Base-by-base conservation (phyloP, 2,113 vertebrate genomes). In the Daphoenositta chrysoptera region DNA sequence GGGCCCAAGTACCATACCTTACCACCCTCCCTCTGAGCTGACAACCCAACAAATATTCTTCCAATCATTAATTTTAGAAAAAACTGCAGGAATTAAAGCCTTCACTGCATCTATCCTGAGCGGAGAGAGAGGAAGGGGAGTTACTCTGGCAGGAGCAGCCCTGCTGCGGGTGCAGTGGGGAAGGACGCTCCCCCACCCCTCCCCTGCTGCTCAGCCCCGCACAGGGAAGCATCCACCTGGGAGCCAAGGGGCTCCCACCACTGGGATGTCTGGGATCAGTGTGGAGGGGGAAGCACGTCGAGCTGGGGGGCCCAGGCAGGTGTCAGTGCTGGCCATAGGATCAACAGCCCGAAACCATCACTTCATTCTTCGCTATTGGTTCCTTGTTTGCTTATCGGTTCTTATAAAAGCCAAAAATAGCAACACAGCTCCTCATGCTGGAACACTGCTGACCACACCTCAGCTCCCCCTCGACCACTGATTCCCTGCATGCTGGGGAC, bases 181-280 rank as follows among this genome's bases (percentile, higher is more conserved):
- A n/a, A 40, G 54, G 19, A 83, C 7, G 2, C 39, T 47, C 22
- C 23, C 12, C 31, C 27, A 8, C 2, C 35, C 27, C 28, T 48
- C 18, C 60, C 13, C 48, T 50, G n/a, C n/a, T n/a, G n/a, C n/a
- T n/a, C n/a, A 77, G 63, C 39, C 57, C 47, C 51, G 70, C 35
- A n/a, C 40, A 42, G 33, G 33, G 33, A 23, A 70, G 57, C 63
- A n/a, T 12, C 13, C 2, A 0, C 1, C 5, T 16, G 56, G 77
- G 31, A 83, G 66, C 66, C 50, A 44, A 2, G 0, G 0, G 1
- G 2, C 13, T 66, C 57, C 35, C 15, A 0, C 8, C 40, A 1
- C 28, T 28, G 54, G 48, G 20, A 6, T 65, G n/a, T 13, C 19
- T 4, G 13, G 47, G n/a, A 13, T 3, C 9, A 1, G 1, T 4